Conservation (phyloP, 2,888 invertebrate species). For the Caenorhabditis angaria region DNA sequence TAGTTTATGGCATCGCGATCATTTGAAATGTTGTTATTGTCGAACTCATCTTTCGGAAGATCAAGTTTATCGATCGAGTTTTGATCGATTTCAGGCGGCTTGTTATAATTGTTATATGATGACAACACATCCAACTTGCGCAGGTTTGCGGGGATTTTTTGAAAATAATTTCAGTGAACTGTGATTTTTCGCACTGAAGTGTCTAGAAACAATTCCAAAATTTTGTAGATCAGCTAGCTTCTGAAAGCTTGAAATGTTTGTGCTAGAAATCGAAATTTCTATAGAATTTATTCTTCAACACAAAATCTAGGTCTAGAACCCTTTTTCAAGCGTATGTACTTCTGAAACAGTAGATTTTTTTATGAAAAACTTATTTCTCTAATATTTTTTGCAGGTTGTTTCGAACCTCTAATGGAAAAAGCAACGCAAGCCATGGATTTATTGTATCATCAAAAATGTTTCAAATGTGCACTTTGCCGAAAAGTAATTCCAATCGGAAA, state of each 20-base stretch:
- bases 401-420: constrained; percentile 13
- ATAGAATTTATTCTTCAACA: too few species aligned
- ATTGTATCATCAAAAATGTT: constrained; percentile 27
- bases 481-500: constrained; percentile 15
- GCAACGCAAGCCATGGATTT: constrained; percentile 16
- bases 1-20: constrained; percentile 29
- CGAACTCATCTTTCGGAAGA: constrained; percentile 10
- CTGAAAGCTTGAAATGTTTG: not conserved
- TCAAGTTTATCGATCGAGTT: constrained; percentile 9
- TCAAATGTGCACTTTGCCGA: constrained; percentile 25
- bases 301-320: too few species aligned
- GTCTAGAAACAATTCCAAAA: not conserved
- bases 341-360: too few species aligned
- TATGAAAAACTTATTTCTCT: too few species aligned
- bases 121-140: constrained; percentile 25
- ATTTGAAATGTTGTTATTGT: constrained; percentile 24
- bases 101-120: constrained; percentile 33
- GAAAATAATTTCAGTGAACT: too few species aligned
- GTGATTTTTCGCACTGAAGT: too few species aligned
- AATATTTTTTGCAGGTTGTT: constrained; percentile 17
- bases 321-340: too few species aligned
- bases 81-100: constrained; percentile 10
- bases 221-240: not conserved
- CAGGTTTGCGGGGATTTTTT: constrained; percentile 8
- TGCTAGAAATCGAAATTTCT: not conserved